Conservation (phyloP, 2,888 invertebrate genomes). For the Sminthurinus aureus region DNA sequence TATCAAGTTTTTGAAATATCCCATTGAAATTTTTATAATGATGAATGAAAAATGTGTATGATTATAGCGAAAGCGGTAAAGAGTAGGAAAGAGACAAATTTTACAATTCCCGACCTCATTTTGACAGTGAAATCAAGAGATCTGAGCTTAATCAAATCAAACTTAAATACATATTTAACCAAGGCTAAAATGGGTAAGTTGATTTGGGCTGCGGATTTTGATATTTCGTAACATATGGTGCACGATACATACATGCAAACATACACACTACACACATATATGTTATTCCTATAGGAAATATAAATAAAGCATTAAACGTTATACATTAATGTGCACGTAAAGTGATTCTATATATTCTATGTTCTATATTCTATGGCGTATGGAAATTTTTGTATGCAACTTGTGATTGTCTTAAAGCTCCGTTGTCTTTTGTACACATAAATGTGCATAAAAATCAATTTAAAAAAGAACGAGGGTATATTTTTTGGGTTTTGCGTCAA, state of each 20-base stretch:
- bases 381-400: too few relatives aligned
- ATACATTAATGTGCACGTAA: too few relatives aligned
- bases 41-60: neutral
- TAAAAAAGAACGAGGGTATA: too few relatives aligned
- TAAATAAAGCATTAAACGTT: conserved; percentile 9
- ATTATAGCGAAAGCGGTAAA: conserved; percentile 43
- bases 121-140: conserved; percentile 49
- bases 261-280: too few relatives aligned
- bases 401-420: too few relatives aligned
- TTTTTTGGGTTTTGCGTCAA: too few relatives aligned
- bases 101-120: conserved; percentile 46
- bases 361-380: too few relatives aligned
- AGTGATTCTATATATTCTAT: too few relatives aligned
- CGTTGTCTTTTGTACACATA: too few relatives aligned
- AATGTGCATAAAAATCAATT: too few relatives aligned
- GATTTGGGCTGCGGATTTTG: neutral
- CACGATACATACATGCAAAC: neutral
- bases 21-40: conserved; percentile 2
- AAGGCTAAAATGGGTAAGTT: conserved; percentile 57
- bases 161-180: conserved; percentile 43
- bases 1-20: neutral
- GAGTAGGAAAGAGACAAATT: conserved; percentile 42
- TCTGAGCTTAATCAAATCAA: conserved; percentile 55
- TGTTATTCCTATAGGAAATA: neutral
- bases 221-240: neutral